Evolutionary conservation across 2,797 vertebrate genomes (phyloP).

Genomic region (Tragopan temminckii): DNA sequence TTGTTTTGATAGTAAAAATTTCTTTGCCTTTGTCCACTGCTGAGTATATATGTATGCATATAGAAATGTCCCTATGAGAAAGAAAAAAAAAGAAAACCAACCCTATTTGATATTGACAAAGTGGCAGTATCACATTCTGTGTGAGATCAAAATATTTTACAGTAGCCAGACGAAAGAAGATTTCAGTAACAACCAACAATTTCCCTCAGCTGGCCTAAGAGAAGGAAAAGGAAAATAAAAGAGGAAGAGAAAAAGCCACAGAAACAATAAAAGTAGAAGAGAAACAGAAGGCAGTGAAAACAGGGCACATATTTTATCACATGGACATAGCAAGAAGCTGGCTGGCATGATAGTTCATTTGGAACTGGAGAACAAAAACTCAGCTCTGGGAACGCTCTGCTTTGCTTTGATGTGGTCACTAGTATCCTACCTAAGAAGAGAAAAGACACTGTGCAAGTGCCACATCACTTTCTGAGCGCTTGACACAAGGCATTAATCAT

Average conservation of each 20-base stretch:
- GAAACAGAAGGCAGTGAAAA: not conserved
- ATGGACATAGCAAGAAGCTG: conserved; percentile 1
- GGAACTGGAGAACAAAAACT: not conserved
- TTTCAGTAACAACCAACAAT: conserved; percentile 16
- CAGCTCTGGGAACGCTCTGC: not conserved
- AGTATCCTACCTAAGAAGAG: conserved; percentile 22
- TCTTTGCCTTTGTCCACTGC: not conserved
- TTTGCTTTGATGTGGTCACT: not conserved
- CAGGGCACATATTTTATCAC: conserved; percentile 18
- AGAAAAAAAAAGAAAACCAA: not conserved
- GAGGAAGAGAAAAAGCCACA: conserved; percentile 5
- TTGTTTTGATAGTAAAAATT: not conserved
- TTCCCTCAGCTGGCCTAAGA: conserved; percentile 29
- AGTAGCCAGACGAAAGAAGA: conserved; percentile 44
- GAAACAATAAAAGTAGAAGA: conserved; percentile 6
- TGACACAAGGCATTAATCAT: conserved; percentile 32
- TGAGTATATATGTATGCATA: not conserved
- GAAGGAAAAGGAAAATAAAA: conserved; percentile 29
- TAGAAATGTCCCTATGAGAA: not conserved
- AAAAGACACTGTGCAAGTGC: conserved; percentile 1
- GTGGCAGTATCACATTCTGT: not conserved
- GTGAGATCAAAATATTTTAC: conserved; percentile 27
- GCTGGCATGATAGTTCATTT: not conserved
- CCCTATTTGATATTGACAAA: not conserved
- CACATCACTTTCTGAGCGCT: not conserved